Evolutionary conservation across 2,888 invertebrate genomes (phyloP), one percentile per base, ranked within the genome.

Genomic region (Tortrix viridana): DNA sequence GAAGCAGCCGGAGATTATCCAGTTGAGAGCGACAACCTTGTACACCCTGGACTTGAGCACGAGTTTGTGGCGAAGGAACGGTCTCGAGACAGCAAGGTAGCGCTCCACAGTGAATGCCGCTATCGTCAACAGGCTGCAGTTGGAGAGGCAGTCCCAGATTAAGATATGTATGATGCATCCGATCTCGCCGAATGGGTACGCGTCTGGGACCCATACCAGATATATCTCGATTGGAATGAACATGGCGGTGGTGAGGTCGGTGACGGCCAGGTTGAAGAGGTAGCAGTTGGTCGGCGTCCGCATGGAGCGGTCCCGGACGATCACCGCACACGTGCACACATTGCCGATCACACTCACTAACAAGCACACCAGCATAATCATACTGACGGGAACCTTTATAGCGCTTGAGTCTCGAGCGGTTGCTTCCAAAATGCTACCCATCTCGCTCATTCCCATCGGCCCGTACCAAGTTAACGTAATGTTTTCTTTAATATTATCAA

Each of bases 41-140:
- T 96, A 93, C 14, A 97, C 97, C 20, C 98, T 93, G 41, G 95
- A 95, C 55, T 96, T 93, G 62, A 96, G 94, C 0, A 96, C 95
- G 82, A 97, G 93, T 32, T 95, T 96, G 80, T 97, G 96, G 0
- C 95, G 94, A 16, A 95, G 86, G 77, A 98, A 96, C 0, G 98
- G 98, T 84, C 95, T 95, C 62, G 96, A 96, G 54, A 97, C 96
- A 5, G 97, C 97, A 14, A 97, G 93, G 81, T 97, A 98, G 41
- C 98, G 93, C 83, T 98, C 98, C 12, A 97, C 94, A 0, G 96
- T 97, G 81, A 98, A 97, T 0, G 97, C 97, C 0, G 96, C 96
- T 68, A 98, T 98, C 1, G 95, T 96, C 23, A 96, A 88, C 0
- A 97, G 95, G 5, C 97, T 97, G 9, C 96, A 96, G 79, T 96